Evolutionary conservation across 2,113 vertebrate species (phyloP), one percentile per base, ranked within the genome.

Genomic region (Clarias magur): DNA sequence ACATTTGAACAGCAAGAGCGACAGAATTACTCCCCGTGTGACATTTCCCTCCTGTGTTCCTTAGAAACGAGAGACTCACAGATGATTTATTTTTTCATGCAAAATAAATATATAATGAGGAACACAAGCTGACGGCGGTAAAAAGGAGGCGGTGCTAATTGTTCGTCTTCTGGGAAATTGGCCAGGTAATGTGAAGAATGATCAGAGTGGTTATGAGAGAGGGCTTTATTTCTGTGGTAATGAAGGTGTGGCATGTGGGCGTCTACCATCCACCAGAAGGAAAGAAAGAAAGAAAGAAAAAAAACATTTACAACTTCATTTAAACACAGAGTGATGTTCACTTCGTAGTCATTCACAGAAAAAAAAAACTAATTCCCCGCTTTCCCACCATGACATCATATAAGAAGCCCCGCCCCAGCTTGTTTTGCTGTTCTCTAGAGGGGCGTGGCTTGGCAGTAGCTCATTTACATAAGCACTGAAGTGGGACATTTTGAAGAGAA

Each of bases 1-100:
- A 83, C 86, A 87, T 83, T 82, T 87, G n/a, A 83, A 83, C 57
- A 65, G 38, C 62, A 57, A 42, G 65, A 86, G 63, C 25, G 19
- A 72, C 34, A 25, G 38, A 73, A 63, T 19, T 23, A 54, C 27
- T 67, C 59, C 7, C 9, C 60, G n/a, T 75, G 13, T 87, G 80
- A 87, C 80, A 83, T 83, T 87, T 76, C 56, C 13, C 21, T 23
- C 23, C 57, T 2, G 6, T 8, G 10, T n/a, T 62, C 67, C 27
- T 57, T 48, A 9, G 80, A 76, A 80, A 82, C 15, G 2, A 54
- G 54, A 86, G 54, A 86, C 13, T 48, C 54, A 56, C 75, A 27
- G 75, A 78, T 54, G 48, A 16, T 59, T 59, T 59, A 13, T 2
- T 16, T 67, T 59, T 25, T n/a, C n/a, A 48, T 11, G 3, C 25